phyloP scores from a whole-genome alignment of 2,113 vertebrate species.

The Lipophrys pholis region DNA sequence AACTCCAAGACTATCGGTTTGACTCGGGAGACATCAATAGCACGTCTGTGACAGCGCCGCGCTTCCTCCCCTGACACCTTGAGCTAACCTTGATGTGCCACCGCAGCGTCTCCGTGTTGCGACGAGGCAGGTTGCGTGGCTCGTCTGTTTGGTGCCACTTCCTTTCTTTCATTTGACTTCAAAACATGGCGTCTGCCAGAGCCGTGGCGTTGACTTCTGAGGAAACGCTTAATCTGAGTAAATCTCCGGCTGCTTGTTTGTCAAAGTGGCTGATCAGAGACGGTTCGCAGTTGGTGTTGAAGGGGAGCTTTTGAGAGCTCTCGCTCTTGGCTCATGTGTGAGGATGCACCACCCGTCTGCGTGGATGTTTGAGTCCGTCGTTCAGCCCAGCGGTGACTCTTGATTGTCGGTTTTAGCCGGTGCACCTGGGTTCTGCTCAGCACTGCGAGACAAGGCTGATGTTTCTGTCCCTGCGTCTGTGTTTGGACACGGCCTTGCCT shows the following conservation, averaged over 20 bases:
- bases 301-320: conserved; percentile 48
- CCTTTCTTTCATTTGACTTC: conserved; percentile 48
- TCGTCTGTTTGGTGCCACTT: conserved; percentile 26
- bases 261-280: conserved; percentile 70
- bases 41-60: conserved; percentile 24
- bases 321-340: conserved; percentile 28
- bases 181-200: conserved; percentile 38
- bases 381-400: conserved; percentile 57
- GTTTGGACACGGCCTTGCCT: conserved; percentile 41
- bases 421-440: conserved; percentile 64
- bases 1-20: conserved; percentile 21
- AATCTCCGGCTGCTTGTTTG: conserved; percentile 67
- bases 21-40: conserved; percentile 17
- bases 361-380: conserved; percentile 43
- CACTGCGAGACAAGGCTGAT: conserved; percentile 54
- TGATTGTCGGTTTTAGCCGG: conserved; percentile 55
- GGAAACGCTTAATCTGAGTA: conserved; percentile 64
- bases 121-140: conserved; percentile 6
- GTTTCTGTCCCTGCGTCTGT: conserved; percentile 45
- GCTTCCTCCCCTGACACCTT: conserved; percentile 4
- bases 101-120: conserved; percentile 6
- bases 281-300: conserved; percentile 54
- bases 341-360: neutral
- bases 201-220: conserved; percentile 52
- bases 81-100: conserved; percentile 25